Evolutionary conservation across 2,888 invertebrate species (phyloP).

Genomic region (Drosophila formosana): DNA sequence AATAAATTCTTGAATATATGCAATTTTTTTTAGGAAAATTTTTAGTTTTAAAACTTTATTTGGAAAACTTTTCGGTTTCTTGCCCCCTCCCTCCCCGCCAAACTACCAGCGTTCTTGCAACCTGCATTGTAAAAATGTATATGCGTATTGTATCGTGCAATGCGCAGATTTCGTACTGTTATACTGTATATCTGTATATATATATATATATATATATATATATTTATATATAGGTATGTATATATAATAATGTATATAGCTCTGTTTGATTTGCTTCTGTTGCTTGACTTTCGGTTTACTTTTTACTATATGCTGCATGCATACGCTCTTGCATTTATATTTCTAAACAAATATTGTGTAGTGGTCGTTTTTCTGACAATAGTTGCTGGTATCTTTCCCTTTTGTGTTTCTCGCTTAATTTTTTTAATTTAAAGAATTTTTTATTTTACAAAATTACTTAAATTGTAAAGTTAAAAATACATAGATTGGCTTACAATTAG

Average conservation of each 20-base stretch:
- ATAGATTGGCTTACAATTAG: conserved; percentile 73
- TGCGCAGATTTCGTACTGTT: conserved; percentile 66
- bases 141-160: conserved; percentile 67
- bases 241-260: conserved; percentile 68
- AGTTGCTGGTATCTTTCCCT: conserved; percentile 45
- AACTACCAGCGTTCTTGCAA: conserved; percentile 40
- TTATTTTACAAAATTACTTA: conserved; percentile 79
- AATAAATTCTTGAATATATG: conserved; percentile 35
- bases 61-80: conserved; percentile 81
- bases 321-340: conserved; percentile 18
- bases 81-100: conserved; percentile 41
- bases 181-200: conserved; percentile 65
- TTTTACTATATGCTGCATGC: conserved; percentile 39
- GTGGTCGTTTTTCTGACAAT: conserved; percentile 55
- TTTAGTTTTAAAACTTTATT: conserved; percentile 83
- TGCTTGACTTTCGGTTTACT: conserved; percentile 41
- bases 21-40: conserved; percentile 71
- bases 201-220: too few species aligned
- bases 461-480: conserved; percentile 71
- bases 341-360: conserved; percentile 42
- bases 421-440: conserved; percentile 73
- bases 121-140: conserved; percentile 79
- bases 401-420: conserved; percentile 55
- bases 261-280: conserved; percentile 80
- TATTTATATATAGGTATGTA: conserved; percentile 52